Evolutionary conservation across 2,888 invertebrate species (phyloP), one percentile per base, ranked within the genome.

Genomic region (Leptothorax acervorum): DNA sequence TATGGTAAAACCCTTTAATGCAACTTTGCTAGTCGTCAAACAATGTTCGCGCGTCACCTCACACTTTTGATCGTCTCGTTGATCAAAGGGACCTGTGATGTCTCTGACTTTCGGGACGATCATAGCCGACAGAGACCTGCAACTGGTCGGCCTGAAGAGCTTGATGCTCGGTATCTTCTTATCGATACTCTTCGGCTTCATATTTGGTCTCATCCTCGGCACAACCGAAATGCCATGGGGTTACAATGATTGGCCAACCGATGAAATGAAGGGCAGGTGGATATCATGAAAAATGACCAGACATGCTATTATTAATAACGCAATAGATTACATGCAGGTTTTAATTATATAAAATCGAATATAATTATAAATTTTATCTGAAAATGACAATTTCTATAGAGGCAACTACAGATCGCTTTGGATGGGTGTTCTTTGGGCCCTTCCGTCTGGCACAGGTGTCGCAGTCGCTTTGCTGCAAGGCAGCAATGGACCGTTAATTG

Each of bases 401-500:
- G 97, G 97, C 51, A 97, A 97, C 92, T 96, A 96, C 42, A 95
- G 97, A 78, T 96, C 97, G 0, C 94, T 97, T 15, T 97, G 97
- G 97, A 97, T 97, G 97, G 97, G 97, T 60, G 96, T 97, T 0
- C 94, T 97, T 11, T 97, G 97, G 97, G 97, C 97, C 8, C 93
- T 97, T 79, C 97, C 97, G 42, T 97, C 97, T 12, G 97, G 97
- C 18, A 97, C 97, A 8, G 98, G 98, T 11, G 98, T 98, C 18
- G 98, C 98, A 1, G 96, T 98, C 31, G 98, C 98, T n/a, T 95
- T 98, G 76, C 95, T 98, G 0, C 98, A 98, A 92, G 98, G 98
- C 53, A 98, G 97, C 93, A 97, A 97, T 60, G 98, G 98, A 0
- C 98, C 98, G 0, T 95, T 98, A 71, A 98, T 98, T 87, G 98